Evolutionary conservation across 2,888 invertebrate species (phyloP), one percentile per base, ranked within the genome.

Genomic region (Phengaris arion): DNA sequence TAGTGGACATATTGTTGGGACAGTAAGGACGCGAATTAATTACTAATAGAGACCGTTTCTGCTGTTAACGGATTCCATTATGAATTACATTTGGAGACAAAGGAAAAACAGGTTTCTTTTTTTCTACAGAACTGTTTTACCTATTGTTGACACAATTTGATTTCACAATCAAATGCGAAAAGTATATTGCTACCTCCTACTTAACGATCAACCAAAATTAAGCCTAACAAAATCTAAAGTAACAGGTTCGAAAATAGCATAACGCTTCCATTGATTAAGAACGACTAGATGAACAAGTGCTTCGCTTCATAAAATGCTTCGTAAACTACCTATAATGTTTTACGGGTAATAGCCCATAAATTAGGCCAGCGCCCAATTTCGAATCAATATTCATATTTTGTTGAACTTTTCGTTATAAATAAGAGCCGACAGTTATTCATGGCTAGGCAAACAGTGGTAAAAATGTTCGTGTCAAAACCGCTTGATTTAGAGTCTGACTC

Each of bases 391-490:
- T 22, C 22, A 5, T 70, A n/a, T n/a, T n/a, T 70, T 52, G 51
- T 70, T 70, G 52, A 72, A 54, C 52, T 52, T 70, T 70, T 70
- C 22, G 70, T 70, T 51, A 70, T 72, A 72, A 52, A 72, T 35
- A 72, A 52, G 54, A 35, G 12, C 72, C 72, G 13, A 35, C 35
- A 72, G 54, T 35, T 35, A 72, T 54, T 72, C 72, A 54, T 45
- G 52, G 35, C 54, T 72, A 22, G 22, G 72, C 35, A 72, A 72
- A 72, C 72, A 72, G 35, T 22, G 72, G 54, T 54, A 72, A 72
- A 70, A 72, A 52, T 13, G 72, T 72, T 72, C 22, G 22, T 72
- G 72, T 72, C 72, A 72, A 72, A 72, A 72, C 35, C 35, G 72
- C 51, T 52, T 54, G 72, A 72, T 54, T 72, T 72, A 72, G 72